A percentile compares a stretch with the other conserved stretches of the same genome.
Conservation (phyloP, 2,113 vertebrate genomes). For the Propithecus coquereli region DNA sequence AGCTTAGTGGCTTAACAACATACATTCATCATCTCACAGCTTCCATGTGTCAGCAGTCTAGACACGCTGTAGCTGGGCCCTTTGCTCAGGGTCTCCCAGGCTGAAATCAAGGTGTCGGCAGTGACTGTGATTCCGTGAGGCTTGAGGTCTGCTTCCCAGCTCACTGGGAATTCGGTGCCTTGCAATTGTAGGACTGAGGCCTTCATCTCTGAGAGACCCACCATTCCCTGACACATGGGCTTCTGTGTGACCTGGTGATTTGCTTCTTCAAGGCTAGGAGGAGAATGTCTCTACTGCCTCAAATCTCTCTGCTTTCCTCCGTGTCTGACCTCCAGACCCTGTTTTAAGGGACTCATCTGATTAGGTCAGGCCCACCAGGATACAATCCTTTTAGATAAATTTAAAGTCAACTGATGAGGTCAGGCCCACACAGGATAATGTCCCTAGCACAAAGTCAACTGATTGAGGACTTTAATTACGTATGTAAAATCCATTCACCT, state of each 20-base stretch:
- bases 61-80: accelerated
- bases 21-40: accelerated
- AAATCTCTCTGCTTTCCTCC: background rate
- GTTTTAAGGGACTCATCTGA: background rate
- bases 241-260: background rate
- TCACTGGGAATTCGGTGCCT: background rate
- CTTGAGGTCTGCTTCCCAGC: background rate
- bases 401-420: background rate
- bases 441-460: background rate
- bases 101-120: background rate
- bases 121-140: background rate
- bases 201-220: background rate
- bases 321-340: background rate
- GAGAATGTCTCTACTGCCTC: background rate
- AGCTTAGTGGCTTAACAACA: background rate
- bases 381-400: background rate
- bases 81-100: background rate
- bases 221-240: background rate
- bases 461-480: background rate
- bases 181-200: background rate
- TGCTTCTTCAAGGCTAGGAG: background rate
- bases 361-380: background rate
- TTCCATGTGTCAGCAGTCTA: background rate
- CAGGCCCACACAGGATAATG: background rate
- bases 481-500: background rate